Evolutionary conservation across 2,888 invertebrate genomes (phyloP).

Genomic region (Zeuzera pyrina): DNA sequence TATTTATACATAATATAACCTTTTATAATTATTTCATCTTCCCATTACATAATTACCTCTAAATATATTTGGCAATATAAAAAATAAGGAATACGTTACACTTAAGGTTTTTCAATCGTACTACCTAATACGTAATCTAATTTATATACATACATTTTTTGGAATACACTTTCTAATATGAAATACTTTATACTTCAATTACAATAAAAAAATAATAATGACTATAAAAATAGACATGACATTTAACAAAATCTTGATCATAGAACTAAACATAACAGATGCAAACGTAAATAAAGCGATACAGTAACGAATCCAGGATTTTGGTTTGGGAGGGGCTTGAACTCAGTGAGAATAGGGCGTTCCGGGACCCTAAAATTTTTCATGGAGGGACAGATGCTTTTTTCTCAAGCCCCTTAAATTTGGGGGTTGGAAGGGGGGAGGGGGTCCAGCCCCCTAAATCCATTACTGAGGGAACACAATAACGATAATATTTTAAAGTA

Average conservation of each 20-base stretch:
- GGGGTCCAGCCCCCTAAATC: too few relatives aligned
- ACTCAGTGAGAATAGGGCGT: too few relatives aligned
- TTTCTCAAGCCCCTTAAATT: too few relatives aligned
- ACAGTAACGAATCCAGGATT: too few relatives aligned
- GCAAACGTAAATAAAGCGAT: constrained; percentile 1
- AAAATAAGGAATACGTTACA: constrained; percentile 68
- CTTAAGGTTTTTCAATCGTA: constrained; percentile 54
- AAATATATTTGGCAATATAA: constrained; percentile 72
- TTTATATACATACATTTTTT: constrained; percentile 23
- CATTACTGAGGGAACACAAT: too few relatives aligned
- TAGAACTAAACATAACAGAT: constrained; percentile 10
- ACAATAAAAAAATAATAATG: constrained; percentile 41
- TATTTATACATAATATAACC: too few relatives aligned
- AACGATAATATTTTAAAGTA: too few relatives aligned
- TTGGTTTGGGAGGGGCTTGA: too few relatives aligned
- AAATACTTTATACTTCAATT: constrained; percentile 25
- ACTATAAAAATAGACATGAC: constrained; percentile 52
- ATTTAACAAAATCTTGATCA: constrained; percentile 34
- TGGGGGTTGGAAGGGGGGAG: too few relatives aligned
- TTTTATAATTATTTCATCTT: constrained; percentile 49
- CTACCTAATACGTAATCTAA: constrained; percentile 45
- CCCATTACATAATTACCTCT: constrained; percentile 58
- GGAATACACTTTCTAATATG: constrained; percentile 42
- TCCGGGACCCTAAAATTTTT: too few relatives aligned
- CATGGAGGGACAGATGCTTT: too few relatives aligned